Base-by-base conservation (phyloP, 2,113 vertebrate genomes). In the Melanostigma gelatinosum region DNA sequence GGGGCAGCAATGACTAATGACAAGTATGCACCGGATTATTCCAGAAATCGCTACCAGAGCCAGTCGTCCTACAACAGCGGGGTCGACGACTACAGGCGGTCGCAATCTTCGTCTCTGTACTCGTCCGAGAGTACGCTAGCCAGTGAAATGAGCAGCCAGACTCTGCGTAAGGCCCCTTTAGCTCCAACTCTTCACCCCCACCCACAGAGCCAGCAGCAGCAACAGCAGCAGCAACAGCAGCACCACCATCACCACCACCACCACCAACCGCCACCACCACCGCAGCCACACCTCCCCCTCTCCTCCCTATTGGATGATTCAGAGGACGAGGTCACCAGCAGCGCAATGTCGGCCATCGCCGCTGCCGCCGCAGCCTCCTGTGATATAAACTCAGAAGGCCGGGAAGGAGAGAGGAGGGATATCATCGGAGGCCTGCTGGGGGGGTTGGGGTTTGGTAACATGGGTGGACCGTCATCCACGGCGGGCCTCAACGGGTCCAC, bases 311-410 rank as follows among this genome's bases (percentile, higher is more conserved):
- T 96, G 85, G 95, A 95, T 46, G 95, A 96, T 67, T 95, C 95
- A 0, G 95, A 96, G 84, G 95, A 96, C 9, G 95, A 96, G 85
- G 95, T 95, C 76, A 95, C 95, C 24, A 95, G 94, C 91, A 95
- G 94, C n/a, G 95, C 95, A 2, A 95, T 95, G 94, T 95, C 95
- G 3, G 95, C 94, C 68, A 96, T 95, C 7, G 95, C 95, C 0
- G 95, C 95, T 6, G 94, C 95, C 0, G 95, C 95, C 0, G 95
- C 95, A 0, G 94, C 94, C 32, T 95, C 95, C 6, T 91, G 94
- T 15, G 93, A 95, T 22, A 84, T 95, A 29, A 95, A 89, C 85
- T 72, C 82, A 9, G 94, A 95, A 32, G 77, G 88, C 34, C 89
- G 93, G 38, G 92, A 93, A 0, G 95, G 95, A 22, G 94, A 95